These are phyloP conservation scores for Paraescarpia echinospica DNA, from an alignment of 1,140 invertebrate genomes.

Conservation along the genomic window DNA sequence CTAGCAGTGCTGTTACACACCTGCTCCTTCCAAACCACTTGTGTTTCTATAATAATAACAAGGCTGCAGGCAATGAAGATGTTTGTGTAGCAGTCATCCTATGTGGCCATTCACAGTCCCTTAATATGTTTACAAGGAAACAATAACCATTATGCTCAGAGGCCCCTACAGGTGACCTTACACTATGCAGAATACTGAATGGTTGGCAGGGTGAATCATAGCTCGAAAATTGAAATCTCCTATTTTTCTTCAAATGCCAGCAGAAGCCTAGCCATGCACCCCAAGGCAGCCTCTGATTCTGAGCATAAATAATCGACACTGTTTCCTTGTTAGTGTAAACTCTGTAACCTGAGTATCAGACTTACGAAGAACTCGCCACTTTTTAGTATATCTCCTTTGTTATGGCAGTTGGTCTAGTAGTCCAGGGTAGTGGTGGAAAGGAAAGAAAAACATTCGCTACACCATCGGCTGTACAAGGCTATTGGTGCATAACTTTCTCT, in stretches of 20 bases:
- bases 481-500: not conserved
- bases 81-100: not conserved
- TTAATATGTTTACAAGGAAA: not conserved
- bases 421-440: not conserved
- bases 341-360: not conserved
- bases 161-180: not conserved
- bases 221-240: not conserved
- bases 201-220: not conserved
- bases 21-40: not conserved
- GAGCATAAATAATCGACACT: not conserved
- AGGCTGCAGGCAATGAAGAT: not conserved
- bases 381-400: not conserved
- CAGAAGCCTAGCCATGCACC: not conserved
- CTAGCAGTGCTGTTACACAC: not conserved
- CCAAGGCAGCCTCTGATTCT: slow-evolving; percentile 30
- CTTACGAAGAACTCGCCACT: not conserved
- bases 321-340: not conserved
- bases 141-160: not conserved
- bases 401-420: not conserved
- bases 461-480: no score
- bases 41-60: not conserved
- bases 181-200: not conserved
- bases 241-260: not conserved
- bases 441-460: not conserved
- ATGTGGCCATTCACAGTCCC: not conserved